Base-by-base conservation (phyloP, 1,140 invertebrate genomes). In the Drosophila azteca region DNA sequence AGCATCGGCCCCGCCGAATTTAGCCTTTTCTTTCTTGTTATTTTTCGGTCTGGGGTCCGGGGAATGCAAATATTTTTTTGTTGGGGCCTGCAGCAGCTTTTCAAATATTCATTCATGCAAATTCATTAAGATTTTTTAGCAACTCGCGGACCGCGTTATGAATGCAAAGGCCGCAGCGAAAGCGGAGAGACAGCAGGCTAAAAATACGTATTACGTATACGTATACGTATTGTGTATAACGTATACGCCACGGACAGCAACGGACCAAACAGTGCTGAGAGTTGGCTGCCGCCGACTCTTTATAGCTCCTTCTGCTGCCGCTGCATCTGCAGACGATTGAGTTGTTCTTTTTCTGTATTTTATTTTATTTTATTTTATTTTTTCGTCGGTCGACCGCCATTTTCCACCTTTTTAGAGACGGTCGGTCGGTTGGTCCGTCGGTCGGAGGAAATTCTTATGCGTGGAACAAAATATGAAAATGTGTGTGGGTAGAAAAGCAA, bases 91-190 rank as follows among this genome's bases (percentile, higher is more conserved):
- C 75, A 75, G 75, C 75, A 77, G 73, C 77, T 77, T 77, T 77
- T 79, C 77, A 79, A 79, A 77, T 77, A 79, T 79, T 79, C 73
- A 79, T 79, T 79, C 77, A 79, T 79, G 77, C 77, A 79, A 79
- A 79, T 79, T 79, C 77, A 79, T 79, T 79, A 79, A 72, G 66
- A 57, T 77, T 68, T 69, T 73, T 43, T 44, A 54, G 29, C 13
- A 55, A 29, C 49, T 43, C 24, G 29, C 43, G 62, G 41, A 41
- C 39, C 55, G 72, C 61, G 65, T 62, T 71, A 78, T 75, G 76
- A 75, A 75, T 75, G 66, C 76, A 75, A 75, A 76, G 64, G 51
- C 64, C 71, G 68, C 35, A 46, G 59, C 66, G 62, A 72, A 76
- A 39, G 35, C 35, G 13, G 11, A 39, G 35, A 39, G 35, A 39